phyloP scores from a whole-genome alignment of 2,797 vertebrate genomes.

The Coluber constrictor region DNA sequence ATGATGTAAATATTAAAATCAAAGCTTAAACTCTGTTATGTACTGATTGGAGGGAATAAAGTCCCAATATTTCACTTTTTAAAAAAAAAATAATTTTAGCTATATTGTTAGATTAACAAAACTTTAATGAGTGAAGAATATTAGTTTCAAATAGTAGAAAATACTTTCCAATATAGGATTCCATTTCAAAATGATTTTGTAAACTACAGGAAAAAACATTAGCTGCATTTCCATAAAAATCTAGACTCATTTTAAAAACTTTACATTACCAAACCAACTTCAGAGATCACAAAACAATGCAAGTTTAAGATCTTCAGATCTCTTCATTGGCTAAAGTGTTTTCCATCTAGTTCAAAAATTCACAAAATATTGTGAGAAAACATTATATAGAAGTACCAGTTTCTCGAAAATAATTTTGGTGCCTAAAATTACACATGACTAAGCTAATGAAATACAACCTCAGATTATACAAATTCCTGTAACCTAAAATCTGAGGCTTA shows the following conservation, averaged over 20 bases:
- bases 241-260: background rate
- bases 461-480: constrained; percentile 4
- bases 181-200: background rate
- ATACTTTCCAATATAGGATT: background rate
- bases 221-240: background rate
- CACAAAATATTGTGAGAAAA: constrained; percentile 26
- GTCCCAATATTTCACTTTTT: no score
- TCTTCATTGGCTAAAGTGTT: background rate
- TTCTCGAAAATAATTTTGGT: constrained; percentile 27
- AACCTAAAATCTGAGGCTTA: constrained; percentile 23
- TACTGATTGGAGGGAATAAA: no score
- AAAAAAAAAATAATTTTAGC: background rate
- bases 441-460: constrained; percentile 15
- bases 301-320: background rate
- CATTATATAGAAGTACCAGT: background rate
- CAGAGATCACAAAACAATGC: background rate
- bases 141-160: background rate
- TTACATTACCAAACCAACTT: background rate
- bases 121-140: background rate
- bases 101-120: background rate
- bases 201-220: background rate
- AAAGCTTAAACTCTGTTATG: no score
- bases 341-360: constrained; percentile 7
- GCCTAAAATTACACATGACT: constrained; percentile 32
- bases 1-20: no score